Base-by-base conservation (phyloP, 2,797 vertebrate species). In the Lepilemur septentrionalis region DNA sequence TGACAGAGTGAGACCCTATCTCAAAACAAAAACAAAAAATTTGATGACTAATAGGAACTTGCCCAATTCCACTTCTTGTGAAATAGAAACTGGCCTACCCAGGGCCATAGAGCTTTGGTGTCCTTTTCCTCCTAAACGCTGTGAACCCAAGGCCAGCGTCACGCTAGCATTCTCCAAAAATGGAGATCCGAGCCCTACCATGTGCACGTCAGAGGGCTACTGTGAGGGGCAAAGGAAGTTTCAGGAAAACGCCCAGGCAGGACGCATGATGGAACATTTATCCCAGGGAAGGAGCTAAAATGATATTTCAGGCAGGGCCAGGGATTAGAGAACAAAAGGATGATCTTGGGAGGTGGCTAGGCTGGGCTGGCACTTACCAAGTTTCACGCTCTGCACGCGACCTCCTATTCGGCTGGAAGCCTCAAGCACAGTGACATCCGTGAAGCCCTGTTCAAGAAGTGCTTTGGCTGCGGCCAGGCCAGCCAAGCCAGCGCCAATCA, bases 361-460 rank as follows among this genome's bases (percentile, higher is more conserved):
- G 41, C 38, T 1, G 2, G 50, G 69, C 69, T 1, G 25, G 43
- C 14, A 87, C 98, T 97, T 69, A 99, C 99, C 99, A 43, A 99
- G 99, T 85, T 99, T 99, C 98, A 99, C 98, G 4, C 99, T 99
- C 98, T 99, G 99, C 97, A 99, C 99, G 94, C 99, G 99, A 94
- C 99, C 99, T 97, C 99, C 99, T 8, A 99, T 99, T 97, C 98
- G 99, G 98, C 99, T 99, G 78, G 99, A 99, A 13, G 99, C 99
- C 98, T 99, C 99, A 96, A 99, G 99, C 98, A 99, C 98, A 32
- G 99, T 99, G 98, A 99, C 99, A 99, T 99, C 99, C 72, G 99
- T 99, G 99, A 99, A 99, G 97, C 99, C 99, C 98, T 99, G 98
- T 98, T 99, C 99, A 98, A 99, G 98, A 98, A 99, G 99, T 78